Evolutionary conservation across 2,113 vertebrate genomes (phyloP).

Genomic region (Speoplatyrhinus poulsoni): DNA sequence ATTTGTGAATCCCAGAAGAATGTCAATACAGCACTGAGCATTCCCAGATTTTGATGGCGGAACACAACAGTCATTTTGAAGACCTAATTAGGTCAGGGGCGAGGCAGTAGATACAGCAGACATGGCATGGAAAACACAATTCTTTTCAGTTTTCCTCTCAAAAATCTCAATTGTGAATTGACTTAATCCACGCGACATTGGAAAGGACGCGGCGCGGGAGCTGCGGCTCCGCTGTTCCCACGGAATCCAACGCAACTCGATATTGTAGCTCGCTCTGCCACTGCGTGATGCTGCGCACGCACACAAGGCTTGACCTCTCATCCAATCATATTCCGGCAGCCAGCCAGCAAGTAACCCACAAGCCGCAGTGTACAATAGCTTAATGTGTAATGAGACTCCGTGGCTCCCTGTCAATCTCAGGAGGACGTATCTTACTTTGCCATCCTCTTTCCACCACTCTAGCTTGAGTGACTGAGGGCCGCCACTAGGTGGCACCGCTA

Average conservation of each 20-base stretch:
- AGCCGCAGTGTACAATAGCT: constrained; percentile 38
- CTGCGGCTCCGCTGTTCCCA: constrained; percentile 14
- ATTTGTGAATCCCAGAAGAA: constrained; percentile 3
- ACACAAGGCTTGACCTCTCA: constrained; percentile 46
- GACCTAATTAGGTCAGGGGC: background rate
- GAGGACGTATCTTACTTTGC: constrained; percentile 21
- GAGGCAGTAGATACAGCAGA: constrained; percentile 7
- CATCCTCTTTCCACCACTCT: background rate
- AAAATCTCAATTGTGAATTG: constrained; percentile 1
- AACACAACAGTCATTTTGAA: no score
- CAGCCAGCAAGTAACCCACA: constrained; percentile 35
- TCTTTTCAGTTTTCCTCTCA: background rate
- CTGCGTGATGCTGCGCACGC: constrained; percentile 51
- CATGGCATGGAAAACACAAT: background rate
- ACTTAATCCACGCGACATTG: background rate
- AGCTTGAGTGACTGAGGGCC: background rate
- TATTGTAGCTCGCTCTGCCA: constrained; percentile 55
- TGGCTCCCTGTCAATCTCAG: constrained; percentile 29
- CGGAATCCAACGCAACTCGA: constrained; percentile 43
- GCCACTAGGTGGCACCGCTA: constrained; percentile 73
- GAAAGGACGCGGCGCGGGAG: constrained; percentile 28
- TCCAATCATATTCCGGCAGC: constrained; percentile 39
- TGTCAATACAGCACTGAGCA: background rate
- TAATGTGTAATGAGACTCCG: constrained; percentile 30
- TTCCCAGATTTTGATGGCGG: no score